Percentiles rank a stretch among this genome's conserved stretches.
phyloP scores from a whole-genome alignment of 2,888 invertebrate species.

The Andrena praecox region DNA sequence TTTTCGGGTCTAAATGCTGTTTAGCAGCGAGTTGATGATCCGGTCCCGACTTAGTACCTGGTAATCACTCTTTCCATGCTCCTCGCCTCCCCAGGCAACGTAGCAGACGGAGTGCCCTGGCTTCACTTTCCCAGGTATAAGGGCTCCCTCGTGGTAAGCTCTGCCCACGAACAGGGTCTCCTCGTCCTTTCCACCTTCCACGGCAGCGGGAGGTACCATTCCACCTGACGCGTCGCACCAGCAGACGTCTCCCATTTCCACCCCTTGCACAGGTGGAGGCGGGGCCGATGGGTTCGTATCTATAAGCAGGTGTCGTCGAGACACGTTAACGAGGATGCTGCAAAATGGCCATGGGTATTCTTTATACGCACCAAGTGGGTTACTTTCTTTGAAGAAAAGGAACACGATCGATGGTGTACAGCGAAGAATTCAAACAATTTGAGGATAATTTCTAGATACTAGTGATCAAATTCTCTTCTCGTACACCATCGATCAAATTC shows the following conservation, averaged over 20 bases:
- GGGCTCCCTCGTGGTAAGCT: constrained; percentile 89
- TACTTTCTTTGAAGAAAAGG: not conserved
- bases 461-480: too few relatives aligned
- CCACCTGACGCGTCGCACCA: constrained; percentile 90
- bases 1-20: not conserved
- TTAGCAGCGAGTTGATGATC: not conserved
- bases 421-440: too few relatives aligned
- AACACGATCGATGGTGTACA: not conserved
- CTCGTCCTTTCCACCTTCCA: constrained; percentile 89
- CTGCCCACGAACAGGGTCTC: constrained; percentile 90
- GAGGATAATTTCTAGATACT: not conserved
- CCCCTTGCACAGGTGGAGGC: constrained; percentile 41
- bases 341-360: not conserved
- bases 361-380: not conserved
- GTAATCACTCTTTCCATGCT: constrained; percentile 89
- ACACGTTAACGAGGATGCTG: not conserved
- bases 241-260: constrained; percentile 85
- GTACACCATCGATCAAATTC: not conserved
- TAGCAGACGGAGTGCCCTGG: constrained; percentile 90
- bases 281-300: constrained; percentile 58
- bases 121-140: constrained; percentile 92
- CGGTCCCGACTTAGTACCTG: constrained; percentile 85
- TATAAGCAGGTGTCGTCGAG: constrained; percentile 37
- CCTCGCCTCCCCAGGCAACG: constrained; percentile 91
- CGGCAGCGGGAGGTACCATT: constrained; percentile 90